Evolutionary conservation across 2,113 vertebrate genomes (phyloP), one percentile per base, ranked within the genome.

Genomic region (Gymnorhina tibicen): DNA sequence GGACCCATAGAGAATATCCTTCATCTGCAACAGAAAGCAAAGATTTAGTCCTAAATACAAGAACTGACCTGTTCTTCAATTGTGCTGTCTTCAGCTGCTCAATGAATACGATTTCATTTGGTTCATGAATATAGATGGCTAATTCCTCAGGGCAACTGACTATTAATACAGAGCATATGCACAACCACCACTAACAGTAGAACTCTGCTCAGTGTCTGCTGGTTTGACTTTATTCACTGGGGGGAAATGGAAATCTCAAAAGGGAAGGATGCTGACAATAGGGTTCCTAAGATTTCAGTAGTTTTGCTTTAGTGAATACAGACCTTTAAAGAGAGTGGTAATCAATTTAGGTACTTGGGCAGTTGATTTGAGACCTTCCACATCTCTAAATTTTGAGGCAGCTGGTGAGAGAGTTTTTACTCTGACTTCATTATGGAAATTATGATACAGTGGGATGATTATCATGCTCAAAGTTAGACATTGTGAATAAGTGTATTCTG

Each of bases 121-220:
- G 30, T 92, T 96, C 93, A 92, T 96, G 79, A 95, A 96, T 96
- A 96, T 93, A 91, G 84, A 96, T 97, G 66, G 66, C 49, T 95
- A 82, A 97, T 95, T 97, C 82, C 93, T 96, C 0, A 0, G 91
- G 91, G 85, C 85, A 91, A 44, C 69, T 82, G 76, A 47, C 89
- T 85, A 69, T 94, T 97, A 94, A 95, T 94, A 85, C 85, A 87
- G 94, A 93, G 62, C 67, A 85, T 72, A 55, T 89, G 92, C 82
- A 80, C 67, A 93, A n/a, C 66, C 76, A 93, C 69, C 41, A 30
- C 72, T 82, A 56, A 73, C 3, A 95, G 73, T 27, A 78, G 64
- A 91, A 59, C 66, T 93, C 63, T 55, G 62, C 59, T 83, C 30
- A 12, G 28, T 89, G 89, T 94, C 90, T 96, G 68, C 28, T 73